Base-by-base conservation (phyloP, 2,888 invertebrate genomes). In the Caenorhabditis doughertyi region DNA sequence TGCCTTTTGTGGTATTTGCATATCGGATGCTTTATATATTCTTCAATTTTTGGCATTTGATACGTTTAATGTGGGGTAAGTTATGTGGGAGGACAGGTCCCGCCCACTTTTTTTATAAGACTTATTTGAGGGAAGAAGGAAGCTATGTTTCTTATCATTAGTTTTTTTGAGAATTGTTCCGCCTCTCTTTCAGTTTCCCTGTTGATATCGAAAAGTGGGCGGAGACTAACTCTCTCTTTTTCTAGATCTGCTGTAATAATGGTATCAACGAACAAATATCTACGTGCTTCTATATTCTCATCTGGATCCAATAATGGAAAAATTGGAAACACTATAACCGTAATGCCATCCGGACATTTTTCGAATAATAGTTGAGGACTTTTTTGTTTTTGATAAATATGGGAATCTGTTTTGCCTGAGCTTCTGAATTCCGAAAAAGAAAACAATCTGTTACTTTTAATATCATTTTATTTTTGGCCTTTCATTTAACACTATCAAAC, bases 181-280 rank as follows among this genome's bases (percentile, higher is more conserved):
- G 35, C 35, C 9, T 35, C 35, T 35, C 9, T 35, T 35, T 35
- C 35, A 35, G 35, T 35, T n/a, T n/a, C n/a, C n/a, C n/a, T n/a
- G n/a, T n/a, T n/a, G n/a, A n/a, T n/a, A n/a, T n/a, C n/a, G n/a
- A n/a, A n/a, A n/a, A n/a, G n/a, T n/a, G n/a, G n/a, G n/a, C n/a
- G n/a, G n/a, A n/a, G n/a, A n/a, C n/a, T n/a, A n/a, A n/a, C n/a
- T n/a, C n/a, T n/a, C n/a, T n/a, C 32, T 9, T 32, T 32, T 53
- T 53, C 29, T 56, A 58, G 58, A 39, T 60, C 60, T 9, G 60
- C 60, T n/a, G 42, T 60, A 25, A 60, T 60, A 9, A 39, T 60
- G n/a, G 27, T 60, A 2, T 27, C 42, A 0, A 60, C 60, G 9
- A 60, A 60, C n/a, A 42, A 60, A 23, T 25, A 60, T n/a, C n/a